Percentiles rank a stretch among this genome's conserved stretches.
phyloP scores from a whole-genome alignment of 1,140 invertebrate genomes.

The Sipha flava region DNA sequence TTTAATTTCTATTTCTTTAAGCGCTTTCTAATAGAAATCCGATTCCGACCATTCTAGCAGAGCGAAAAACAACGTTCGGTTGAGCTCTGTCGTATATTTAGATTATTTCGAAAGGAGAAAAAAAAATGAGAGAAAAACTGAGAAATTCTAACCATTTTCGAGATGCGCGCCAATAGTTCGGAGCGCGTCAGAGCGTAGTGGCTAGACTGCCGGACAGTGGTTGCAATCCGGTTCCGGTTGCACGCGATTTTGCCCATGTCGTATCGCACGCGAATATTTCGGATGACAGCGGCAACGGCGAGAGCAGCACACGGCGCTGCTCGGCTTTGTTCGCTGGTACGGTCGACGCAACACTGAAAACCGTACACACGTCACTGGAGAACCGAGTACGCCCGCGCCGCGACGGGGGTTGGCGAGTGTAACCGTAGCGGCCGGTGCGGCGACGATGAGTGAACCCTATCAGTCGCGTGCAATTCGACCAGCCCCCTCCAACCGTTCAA shows the following conservation, averaged over 20 bases:
- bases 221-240: constrained; percentile 13
- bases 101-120: no score
- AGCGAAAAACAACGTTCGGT: no score
- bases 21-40: no score
- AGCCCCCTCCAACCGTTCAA: no score
- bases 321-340: not conserved
- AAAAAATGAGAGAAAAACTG: not conserved
- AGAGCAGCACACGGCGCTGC: no score
- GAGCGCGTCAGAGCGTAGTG: not conserved
- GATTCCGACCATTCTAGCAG: no score
- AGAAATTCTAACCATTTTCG: constrained; percentile 15
- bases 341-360: constrained; percentile 22
- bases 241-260: constrained; percentile 22
- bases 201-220: not conserved
- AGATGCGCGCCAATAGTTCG: constrained; percentile 13
- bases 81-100: no score
- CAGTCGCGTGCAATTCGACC: not conserved
- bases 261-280: not conserved
- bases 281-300: not conserved
- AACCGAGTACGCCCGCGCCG: not conserved
- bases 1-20: no score
- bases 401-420: not conserved
- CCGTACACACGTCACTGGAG: not conserved
- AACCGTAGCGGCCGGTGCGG: not conserved
- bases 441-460: not conserved